Percentiles rank a stretch among this genome's conserved stretches.
Conservation (phyloP, 2,888 invertebrate species). For the Conomelus anceps region DNA sequence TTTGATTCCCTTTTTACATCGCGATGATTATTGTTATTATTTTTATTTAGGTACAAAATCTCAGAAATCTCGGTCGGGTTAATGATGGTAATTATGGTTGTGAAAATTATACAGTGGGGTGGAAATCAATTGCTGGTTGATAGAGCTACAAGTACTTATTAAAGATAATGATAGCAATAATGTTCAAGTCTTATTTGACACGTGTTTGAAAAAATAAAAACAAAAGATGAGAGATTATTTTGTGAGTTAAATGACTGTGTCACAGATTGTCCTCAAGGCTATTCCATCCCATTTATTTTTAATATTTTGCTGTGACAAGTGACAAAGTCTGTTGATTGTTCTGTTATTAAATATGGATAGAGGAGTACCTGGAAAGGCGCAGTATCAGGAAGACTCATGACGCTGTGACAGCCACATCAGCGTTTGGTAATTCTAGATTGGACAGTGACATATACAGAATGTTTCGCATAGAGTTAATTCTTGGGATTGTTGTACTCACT, state of each 20-base stretch:
- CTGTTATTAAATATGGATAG: not conserved
- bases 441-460: too few species aligned
- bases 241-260: not conserved
- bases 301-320: not conserved
- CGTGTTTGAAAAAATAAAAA: not conserved
- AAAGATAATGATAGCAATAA: not conserved
- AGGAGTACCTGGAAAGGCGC: not conserved
- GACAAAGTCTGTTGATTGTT: too few species aligned
- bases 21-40: not conserved
- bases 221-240: not conserved
- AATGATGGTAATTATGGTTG: not conserved
- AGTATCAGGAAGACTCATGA: not conserved
- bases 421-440: not conserved
- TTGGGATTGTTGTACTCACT: too few species aligned
- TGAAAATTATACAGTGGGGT: not conserved
- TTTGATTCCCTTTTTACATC: not conserved
- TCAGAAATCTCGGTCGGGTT: not conserved
- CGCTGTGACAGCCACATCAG: not conserved
- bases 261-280: not conserved
- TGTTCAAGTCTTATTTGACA: not conserved
- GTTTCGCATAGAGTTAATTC: too few species aligned
- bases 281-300: not conserved
- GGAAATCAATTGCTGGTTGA: too few species aligned
- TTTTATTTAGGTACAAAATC: not conserved
- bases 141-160: not conserved